phyloP scores from a whole-genome alignment of 1,140 invertebrate genomes.

The Ceratina japonica region DNA sequence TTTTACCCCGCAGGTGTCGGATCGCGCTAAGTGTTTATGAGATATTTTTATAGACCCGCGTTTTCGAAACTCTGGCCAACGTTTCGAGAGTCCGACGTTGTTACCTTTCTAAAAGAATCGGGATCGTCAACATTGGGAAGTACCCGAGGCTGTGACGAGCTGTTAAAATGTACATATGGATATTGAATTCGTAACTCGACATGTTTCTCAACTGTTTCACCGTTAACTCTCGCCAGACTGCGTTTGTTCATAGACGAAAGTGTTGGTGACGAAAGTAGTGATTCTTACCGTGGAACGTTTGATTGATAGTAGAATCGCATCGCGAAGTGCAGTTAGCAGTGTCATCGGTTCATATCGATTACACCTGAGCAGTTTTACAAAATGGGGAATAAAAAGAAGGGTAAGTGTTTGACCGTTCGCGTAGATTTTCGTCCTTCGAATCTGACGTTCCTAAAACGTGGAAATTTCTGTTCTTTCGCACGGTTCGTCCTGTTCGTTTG shows the following conservation, averaged over 20 bases:
- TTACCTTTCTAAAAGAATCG: too few relatives aligned
- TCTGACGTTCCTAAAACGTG: neutral
- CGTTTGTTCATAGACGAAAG: neutral
- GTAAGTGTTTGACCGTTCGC: constrained; percentile 28
- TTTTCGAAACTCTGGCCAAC: too few relatives aligned
- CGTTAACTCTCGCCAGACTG: neutral
- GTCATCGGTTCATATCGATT: neutral
- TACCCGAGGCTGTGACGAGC: neutral
- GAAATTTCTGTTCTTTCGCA: neutral
- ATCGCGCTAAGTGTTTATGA: neutral
- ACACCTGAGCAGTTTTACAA: constrained; percentile 17
- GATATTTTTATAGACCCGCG: neutral
- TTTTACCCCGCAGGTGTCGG: constrained; percentile 1
- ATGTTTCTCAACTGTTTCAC: neutral
- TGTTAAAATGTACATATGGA: neutral
- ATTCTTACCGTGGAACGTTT: neutral
- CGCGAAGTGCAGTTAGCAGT: neutral
- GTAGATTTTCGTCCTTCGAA: too few relatives aligned
- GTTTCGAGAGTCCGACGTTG: too few relatives aligned
- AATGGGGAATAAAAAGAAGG: constrained; percentile 53
- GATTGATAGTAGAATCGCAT: neutral
- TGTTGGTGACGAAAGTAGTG: neutral
- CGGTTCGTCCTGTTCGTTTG: too few relatives aligned
- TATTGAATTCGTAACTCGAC: constrained; percentile 6
- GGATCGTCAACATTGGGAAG: neutral